Base-by-base conservation (phyloP, 2,888 invertebrate genomes). In the Synanthedon myopaeformis region DNA sequence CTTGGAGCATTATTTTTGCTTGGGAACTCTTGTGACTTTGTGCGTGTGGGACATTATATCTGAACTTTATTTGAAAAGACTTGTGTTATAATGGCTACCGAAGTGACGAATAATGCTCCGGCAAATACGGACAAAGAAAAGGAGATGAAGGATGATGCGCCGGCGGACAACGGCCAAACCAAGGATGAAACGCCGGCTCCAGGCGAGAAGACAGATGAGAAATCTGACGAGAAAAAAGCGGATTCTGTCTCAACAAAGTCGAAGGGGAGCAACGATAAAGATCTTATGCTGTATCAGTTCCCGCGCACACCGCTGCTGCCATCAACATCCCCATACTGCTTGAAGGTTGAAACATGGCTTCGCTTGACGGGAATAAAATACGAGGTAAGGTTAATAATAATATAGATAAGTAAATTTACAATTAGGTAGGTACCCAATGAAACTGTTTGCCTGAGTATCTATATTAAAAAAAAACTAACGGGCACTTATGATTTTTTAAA, bases 271-370 rank as follows among this genome's bases (percentile, higher is more conserved):
- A 97, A 91, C 77, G 96, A 97, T 74, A 95, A 96, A 89, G 97
- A 97, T 82, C 89, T 95, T 69, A 95, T 97, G 61, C 89, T 98
- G 78, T 96, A 96, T 84, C 97, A 97, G 86, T 96, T 97, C 82
- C 92, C 96, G 63, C 92, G 97, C 74, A 96, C 96, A 64, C 95
- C 96, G 63, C 89, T 94, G 76, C 89, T 97, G 74, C 97, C 97
- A 57, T 96, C 96, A 59, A 89, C 96, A 68, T 97, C 96, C 63
- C 96, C 96, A 56, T 97, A 94, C 84, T 96, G 96, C 88, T 91
- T 97, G 78, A 97, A 97, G 91, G 95, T 97, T 69, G 97, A 98
- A 90, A 96, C 97, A 72, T 97, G 96, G 96, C 90, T 98, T 64
- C 91, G 97, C 77, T 91, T 97, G 70, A 93, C 94, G 73, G 95